A percentile compares a stretch with the other conserved stretches of the same genome.
Conservation (phyloP, 2,888 invertebrate genomes). For the Belgica antarctica region DNA sequence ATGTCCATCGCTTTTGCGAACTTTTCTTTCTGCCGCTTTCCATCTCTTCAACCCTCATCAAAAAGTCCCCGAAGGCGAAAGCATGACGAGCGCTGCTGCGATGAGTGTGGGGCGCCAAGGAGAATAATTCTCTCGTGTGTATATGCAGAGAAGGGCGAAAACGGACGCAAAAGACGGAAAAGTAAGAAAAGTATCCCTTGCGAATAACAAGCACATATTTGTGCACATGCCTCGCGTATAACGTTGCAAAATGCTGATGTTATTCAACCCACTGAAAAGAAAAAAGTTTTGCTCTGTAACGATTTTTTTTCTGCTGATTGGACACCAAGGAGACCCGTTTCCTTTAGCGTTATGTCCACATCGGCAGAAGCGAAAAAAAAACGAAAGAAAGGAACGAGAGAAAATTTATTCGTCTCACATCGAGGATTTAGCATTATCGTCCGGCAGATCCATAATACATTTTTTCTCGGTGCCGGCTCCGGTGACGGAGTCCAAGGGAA, state of each 20-base stretch:
- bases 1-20: conserved; percentile 37
- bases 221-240: conserved; percentile 41
- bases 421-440: conserved; percentile 44
- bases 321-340: conserved; percentile 42
- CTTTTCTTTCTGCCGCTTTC: conserved; percentile 17
- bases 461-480: background rate
- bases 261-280: conserved; percentile 39
- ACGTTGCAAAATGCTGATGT: conserved; percentile 42
- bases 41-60: conserved; percentile 38
- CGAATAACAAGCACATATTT: conserved; percentile 9
- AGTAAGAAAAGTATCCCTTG: background rate
- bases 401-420: conserved; percentile 44
- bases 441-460: conserved; percentile 41
- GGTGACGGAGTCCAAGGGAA: conserved; percentile 10
- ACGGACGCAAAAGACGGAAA: background rate
- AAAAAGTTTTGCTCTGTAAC: conserved; percentile 29
- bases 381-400: too few species aligned
- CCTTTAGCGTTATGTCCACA: conserved; percentile 43
- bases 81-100: conserved; percentile 7
- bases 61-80: conserved; percentile 36
- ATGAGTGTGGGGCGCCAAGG: background rate
- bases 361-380: conserved; percentile 26
- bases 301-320: conserved; percentile 44
- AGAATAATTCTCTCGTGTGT: conserved; percentile 22
- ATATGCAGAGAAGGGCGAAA: background rate